Evolutionary conservation across 2,888 invertebrate species (phyloP), one percentile per base, ranked within the genome.

Genomic region (Drosophila fulvimacula): DNA sequence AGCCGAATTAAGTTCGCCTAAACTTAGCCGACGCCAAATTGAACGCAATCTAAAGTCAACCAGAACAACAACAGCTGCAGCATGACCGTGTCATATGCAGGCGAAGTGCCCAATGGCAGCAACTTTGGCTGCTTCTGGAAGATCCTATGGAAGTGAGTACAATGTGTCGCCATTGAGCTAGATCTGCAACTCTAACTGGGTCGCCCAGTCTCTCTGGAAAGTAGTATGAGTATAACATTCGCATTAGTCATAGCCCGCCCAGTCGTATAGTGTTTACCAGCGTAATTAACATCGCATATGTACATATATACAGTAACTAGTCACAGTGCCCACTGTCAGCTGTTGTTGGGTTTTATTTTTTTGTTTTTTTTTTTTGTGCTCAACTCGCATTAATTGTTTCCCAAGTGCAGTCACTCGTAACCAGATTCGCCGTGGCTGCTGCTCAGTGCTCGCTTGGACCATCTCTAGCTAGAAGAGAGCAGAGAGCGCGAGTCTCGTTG

Each of bases 51-150:
- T 17, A 38, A 11, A 21, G 41, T 41, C 42, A 53, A 27, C 41
- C 58, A 41, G 44, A 55, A 58, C 44, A 60, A 49, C 48, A 55
- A 57, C 61, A 53, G 36, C 41, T 55, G 56, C 52, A 89, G 85
- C 59, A 97, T 97, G 97, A 97, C 97, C 91, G 95, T 97, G 91
- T 96, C 97, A 67, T 97, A 97, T 93, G 96, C 97, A 89, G 96
- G 96, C 91, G 96, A 97, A 93, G 97, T 97, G 90, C 97, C 97
- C 82, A 97, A 97, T 93, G 97, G 97, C 92, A 97, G 97, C 94
- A 96, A 96, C 93, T 97, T 97, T 92, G 97, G 97, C 92, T 97
- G 97, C 93, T 97, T 97, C 94, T 97, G 97, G 97, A 95, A 96
- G 94, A 97, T 97, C 92, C 94, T 97, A 90, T 94, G 95, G 94